Conservation (phyloP, 2,888 invertebrate genomes). For the Microctonus brassicae region DNA sequence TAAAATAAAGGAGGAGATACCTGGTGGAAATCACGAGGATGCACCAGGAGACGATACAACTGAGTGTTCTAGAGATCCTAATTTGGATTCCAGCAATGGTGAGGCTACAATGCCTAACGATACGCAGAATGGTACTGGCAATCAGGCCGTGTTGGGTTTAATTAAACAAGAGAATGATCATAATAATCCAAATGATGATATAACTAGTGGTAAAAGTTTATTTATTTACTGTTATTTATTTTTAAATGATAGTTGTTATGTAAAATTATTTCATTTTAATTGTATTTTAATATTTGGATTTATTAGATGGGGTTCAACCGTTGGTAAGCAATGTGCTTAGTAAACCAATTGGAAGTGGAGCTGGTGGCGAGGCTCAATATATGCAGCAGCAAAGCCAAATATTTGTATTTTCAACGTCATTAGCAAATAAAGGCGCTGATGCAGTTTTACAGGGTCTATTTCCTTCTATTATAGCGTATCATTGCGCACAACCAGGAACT, state of each 20-base stretch:
- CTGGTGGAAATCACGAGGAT: slow-evolving; percentile 60
- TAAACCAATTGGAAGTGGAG: slow-evolving; percentile 80
- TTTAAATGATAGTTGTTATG: not conserved
- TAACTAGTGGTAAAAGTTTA: slow-evolving; percentile 52
- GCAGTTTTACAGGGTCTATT: slow-evolving; percentile 90
- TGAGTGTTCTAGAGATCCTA: slow-evolving; percentile 61
- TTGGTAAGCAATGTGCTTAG: slow-evolving; percentile 83
- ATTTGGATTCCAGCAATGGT: slow-evolving; percentile 55
- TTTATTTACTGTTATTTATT: slow-evolving; percentile 28
- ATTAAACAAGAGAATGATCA: slow-evolving; percentile 64
- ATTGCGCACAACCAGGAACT: slow-evolving; percentile 94
- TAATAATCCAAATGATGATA: slow-evolving; percentile 59
- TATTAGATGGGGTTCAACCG: slow-evolving; percentile 78
- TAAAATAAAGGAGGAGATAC: slow-evolving; percentile 65
- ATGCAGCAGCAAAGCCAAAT: slow-evolving; percentile 98
- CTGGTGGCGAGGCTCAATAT: slow-evolving; percentile 86
- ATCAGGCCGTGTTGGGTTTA: slow-evolving; percentile 58
- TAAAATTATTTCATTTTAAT: too few species aligned
- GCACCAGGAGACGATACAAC: slow-evolving; percentile 59
- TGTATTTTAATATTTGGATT: too few species aligned
- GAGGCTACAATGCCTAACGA: slow-evolving; percentile 58
- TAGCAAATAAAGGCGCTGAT: slow-evolving; percentile 96
- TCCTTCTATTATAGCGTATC: slow-evolving; percentile 93
- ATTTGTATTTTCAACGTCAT: slow-evolving; percentile 94
- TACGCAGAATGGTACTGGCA: slow-evolving; percentile 57